A percentile compares a stretch with the other conserved stretches of the same genome.
These are phyloP conservation scores for Brachionus rubens DNA, from an alignment of 1,140 invertebrate species.

Conservation along the genomic window DNA sequence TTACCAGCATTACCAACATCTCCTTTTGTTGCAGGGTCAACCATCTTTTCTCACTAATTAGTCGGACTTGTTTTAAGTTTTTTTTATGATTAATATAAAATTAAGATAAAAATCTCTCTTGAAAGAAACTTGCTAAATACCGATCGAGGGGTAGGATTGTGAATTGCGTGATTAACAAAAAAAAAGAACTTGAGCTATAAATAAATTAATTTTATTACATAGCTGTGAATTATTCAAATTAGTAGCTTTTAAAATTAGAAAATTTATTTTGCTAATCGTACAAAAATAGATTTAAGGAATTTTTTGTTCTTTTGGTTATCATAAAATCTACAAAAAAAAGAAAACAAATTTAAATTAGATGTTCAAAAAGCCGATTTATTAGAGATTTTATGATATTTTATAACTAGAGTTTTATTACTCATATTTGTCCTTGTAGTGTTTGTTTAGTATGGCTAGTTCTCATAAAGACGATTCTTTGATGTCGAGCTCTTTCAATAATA, in stretches of 20 bases:
- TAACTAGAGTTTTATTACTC: too few relatives aligned
- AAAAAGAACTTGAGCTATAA: conserved; percentile 3
- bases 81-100: too few relatives aligned
- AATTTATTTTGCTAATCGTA: background rate
- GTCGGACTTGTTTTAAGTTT: too few relatives aligned
- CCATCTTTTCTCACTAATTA: background rate
- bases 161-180: background rate
- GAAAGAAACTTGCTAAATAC: background rate
- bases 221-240: conserved; percentile 14
- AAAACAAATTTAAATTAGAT: background rate
- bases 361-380: too few relatives aligned
- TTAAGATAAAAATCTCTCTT: conserved; percentile 8
- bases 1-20: background rate
- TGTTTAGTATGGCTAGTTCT: too few relatives aligned
- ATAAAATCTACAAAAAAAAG: background rate
- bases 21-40: background rate
- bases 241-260: background rate
- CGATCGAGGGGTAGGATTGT: background rate
- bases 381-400: background rate
- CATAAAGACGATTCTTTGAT: too few relatives aligned
- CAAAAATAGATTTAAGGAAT: conserved; percentile 20
- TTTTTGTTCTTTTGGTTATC: conserved; percentile 15
- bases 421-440: too few relatives aligned
- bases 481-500: too few relatives aligned
- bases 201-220: conserved; percentile 21